Conservation (phyloP, 2,797 vertebrate species). For the Melanotaenia parkinsoni region DNA sequence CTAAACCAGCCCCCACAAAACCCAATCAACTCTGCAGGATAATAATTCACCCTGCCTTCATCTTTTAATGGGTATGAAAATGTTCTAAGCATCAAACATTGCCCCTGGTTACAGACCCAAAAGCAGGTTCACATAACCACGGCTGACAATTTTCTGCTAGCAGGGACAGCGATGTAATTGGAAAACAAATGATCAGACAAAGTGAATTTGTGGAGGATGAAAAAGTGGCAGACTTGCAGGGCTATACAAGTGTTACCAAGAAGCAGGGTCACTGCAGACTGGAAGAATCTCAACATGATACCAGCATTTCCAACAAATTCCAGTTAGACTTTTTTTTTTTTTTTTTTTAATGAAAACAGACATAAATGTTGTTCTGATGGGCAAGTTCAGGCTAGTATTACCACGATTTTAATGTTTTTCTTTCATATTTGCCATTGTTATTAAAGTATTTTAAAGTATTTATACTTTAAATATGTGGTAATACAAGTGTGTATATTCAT, state of each 20-base stretch:
- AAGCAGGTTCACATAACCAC: slow-evolving; percentile 68
- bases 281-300: slow-evolving; percentile 47
- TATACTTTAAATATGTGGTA: background rate
- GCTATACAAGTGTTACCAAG: slow-evolving; percentile 26
- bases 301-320: slow-evolving; percentile 22
- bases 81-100: slow-evolving; percentile 64
- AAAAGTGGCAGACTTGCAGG: slow-evolving; percentile 51
- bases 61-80: slow-evolving; percentile 73
- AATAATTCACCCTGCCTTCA: slow-evolving; percentile 71
- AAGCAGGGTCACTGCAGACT: slow-evolving; percentile 59
- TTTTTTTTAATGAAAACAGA: slow-evolving; percentile 12
- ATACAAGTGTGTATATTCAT: background rate
- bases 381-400: background rate
- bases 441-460: slow-evolving; percentile 2
- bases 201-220: slow-evolving; percentile 69
- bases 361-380: slow-evolving; percentile 15
- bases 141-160: slow-evolving; percentile 76
- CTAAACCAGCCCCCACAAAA: slow-evolving; percentile 48
- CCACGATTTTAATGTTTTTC: slow-evolving; percentile 13
- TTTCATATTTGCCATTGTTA: slow-evolving; percentile 28
- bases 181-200: slow-evolving; percentile 82
- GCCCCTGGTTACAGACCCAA: slow-evolving; percentile 71
- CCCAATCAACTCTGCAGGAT: slow-evolving; percentile 62
- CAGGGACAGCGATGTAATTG: slow-evolving; percentile 75
- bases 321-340: slow-evolving; percentile 31